A percentile compares a stretch with the other conserved stretches of the same genome.
Conservation (phyloP, 2,797 vertebrate genomes). For the Pangasius krempfi region DNA sequence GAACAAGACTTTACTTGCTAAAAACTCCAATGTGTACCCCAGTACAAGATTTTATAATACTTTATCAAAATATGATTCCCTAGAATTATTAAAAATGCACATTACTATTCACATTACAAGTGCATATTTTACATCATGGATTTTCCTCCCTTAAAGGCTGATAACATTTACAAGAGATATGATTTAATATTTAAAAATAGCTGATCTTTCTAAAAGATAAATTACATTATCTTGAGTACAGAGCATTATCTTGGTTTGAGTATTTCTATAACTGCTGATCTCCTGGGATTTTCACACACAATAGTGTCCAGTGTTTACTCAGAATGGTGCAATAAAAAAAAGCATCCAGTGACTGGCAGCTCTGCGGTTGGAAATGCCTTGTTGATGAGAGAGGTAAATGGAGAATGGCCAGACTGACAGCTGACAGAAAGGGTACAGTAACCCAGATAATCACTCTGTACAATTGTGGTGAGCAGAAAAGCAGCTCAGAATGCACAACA, state of each 20-base stretch:
- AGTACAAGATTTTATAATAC: neutral
- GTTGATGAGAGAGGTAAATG: too few relatives aligned
- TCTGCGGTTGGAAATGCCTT: neutral
- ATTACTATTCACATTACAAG: neutral
- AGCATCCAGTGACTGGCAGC: neutral
- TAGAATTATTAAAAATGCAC: neutral
- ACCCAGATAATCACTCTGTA: neutral
- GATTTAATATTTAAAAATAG: neutral
- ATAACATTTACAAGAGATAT: neutral
- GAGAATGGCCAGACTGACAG: neutral
- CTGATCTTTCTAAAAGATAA: neutral
- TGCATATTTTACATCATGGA: neutral
- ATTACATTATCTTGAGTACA: neutral
- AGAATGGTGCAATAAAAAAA: neutral
- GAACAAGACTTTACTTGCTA: neutral
- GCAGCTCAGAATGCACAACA: too few relatives aligned
- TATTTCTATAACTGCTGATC: neutral
- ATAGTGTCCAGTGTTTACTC: neutral
- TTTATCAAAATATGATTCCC: neutral
- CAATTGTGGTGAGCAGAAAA: too few relatives aligned
- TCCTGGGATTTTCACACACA: neutral
- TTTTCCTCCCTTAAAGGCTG: neutral
- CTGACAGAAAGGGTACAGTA: neutral
- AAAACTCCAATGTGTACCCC: neutral
- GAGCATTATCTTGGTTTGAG: neutral